Conservation (phyloP, 2,797 vertebrate species). For the Peromyscus eremicus region DNA sequence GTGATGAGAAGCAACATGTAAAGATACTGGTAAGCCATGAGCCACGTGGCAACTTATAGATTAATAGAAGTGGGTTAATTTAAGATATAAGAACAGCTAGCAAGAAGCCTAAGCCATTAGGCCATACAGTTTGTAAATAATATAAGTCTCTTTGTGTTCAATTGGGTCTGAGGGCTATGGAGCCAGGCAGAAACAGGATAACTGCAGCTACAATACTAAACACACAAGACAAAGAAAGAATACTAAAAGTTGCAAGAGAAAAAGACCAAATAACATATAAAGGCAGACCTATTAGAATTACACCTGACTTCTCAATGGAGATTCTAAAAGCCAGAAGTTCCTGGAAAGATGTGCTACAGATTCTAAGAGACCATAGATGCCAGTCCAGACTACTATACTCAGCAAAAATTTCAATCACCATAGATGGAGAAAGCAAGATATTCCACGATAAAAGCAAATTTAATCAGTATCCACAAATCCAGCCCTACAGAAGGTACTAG, state of each 20-base stretch:
- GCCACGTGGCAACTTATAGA: too few species aligned
- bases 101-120: too few species aligned
- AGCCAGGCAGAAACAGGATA: too few species aligned
- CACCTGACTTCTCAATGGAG: not conserved
- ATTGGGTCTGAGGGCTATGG: too few species aligned
- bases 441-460: not conserved
- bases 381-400: not conserved
- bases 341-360: not conserved
- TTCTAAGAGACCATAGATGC: not conserved
- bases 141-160: too few species aligned
- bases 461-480: not conserved
- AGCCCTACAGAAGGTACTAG: not conserved
- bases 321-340: not conserved
- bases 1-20: too few species aligned
- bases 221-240: not conserved
- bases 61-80: too few species aligned
- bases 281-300: not conserved
- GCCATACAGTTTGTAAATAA: too few species aligned
- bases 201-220: not conserved
- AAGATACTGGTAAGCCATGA: too few species aligned
- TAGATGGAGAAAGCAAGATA: not conserved
- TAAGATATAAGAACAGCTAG: too few species aligned
- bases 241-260: not conserved
- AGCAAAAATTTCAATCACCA: not conserved
- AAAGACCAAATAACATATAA: not conserved